Evolutionary conservation across 2,888 invertebrate species (phyloP).

Genomic region (Leucophenga maculata): DNA sequence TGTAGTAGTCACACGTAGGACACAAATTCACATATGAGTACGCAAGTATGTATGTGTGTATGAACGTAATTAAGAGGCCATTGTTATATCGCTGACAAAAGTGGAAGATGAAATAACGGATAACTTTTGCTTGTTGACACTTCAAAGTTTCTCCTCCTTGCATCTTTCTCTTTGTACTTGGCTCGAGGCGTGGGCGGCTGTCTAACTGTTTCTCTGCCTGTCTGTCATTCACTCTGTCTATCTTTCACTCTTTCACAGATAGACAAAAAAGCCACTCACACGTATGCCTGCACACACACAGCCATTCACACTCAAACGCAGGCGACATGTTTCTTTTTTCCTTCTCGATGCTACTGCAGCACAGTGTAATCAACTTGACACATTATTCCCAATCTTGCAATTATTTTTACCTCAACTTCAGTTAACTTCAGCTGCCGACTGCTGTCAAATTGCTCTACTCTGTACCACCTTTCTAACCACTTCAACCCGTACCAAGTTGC

Average conservation of each 20-base stretch:
- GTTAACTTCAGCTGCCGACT: no score
- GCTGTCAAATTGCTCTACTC: no score
- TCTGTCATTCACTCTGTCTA: constrained; percentile 23
- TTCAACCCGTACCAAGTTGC: neutral
- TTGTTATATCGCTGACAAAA: constrained; percentile 71
- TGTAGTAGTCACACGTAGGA: constrained; percentile 35
- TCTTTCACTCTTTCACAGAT: neutral
- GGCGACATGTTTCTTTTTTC: constrained; percentile 46
- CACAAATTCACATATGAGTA: constrained; percentile 33
- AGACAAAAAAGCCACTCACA: neutral
- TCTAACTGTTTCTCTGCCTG: constrained; percentile 25
- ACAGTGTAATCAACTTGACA: constrained; percentile 50
- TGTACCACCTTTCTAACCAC: no score
- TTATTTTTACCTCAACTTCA: constrained; percentile 64
- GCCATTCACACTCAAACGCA: no score
- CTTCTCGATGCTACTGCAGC: constrained; percentile 23
- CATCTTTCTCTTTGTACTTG: neutral
- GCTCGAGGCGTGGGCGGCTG: neutral
- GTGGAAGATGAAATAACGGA: constrained; percentile 70
- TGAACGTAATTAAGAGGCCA: constrained; percentile 69
- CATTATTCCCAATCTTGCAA: constrained; percentile 66
- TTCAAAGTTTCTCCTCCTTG: constrained; percentile 55
- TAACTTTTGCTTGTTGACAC: constrained; percentile 67
- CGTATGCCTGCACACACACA: neutral
- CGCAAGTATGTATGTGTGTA: constrained; percentile 33